Evolutionary conservation across 2,797 vertebrate genomes (phyloP).

Genomic region (Botia almorhae): DNA sequence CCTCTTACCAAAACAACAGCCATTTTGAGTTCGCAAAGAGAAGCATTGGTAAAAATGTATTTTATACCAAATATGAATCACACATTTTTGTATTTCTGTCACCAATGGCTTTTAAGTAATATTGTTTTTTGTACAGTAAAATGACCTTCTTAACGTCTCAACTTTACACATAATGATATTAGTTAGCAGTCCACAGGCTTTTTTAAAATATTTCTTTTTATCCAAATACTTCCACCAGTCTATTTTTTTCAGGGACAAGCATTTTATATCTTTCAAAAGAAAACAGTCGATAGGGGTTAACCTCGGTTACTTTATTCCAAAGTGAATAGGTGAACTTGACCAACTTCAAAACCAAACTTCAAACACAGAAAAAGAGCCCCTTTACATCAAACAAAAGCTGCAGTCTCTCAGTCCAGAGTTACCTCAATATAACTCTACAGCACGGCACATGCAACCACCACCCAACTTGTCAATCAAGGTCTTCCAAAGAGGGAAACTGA

Average conservation of each 20-base stretch:
- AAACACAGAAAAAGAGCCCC: conserved; percentile 50
- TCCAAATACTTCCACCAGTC: not conserved
- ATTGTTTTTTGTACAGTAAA: conserved; percentile 9
- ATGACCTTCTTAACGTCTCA: not conserved
- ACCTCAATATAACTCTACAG: conserved; percentile 8
- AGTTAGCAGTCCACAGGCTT: not conserved
- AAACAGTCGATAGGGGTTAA: conserved; percentile 42
- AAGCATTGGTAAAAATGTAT: not conserved
- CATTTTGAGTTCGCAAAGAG: conserved; percentile 43
- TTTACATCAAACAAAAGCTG: conserved; percentile 46
- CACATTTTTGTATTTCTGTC: conserved; percentile 7
- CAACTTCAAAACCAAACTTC: conserved; percentile 49
- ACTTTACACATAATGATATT: conserved; percentile 15
- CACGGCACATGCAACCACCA: conserved; percentile 22
- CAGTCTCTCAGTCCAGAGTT: conserved; percentile 26
- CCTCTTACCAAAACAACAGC: conserved; percentile 48
- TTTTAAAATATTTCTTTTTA: conserved; percentile 4
- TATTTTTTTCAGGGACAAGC: conserved; percentile 26
- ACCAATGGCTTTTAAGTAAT: conserved; percentile 24
- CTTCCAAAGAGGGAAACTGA: conserved; percentile 58
- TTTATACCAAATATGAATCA: conserved; percentile 37
- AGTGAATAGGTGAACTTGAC: conserved; percentile 42
- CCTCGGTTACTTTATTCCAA: conserved; percentile 43
- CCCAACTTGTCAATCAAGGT: conserved; percentile 52
- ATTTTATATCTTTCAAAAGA: conserved; percentile 30